phyloP scores from a whole-genome alignment of 2,797 vertebrate genomes.

The Myripristis jacobus region DNA sequence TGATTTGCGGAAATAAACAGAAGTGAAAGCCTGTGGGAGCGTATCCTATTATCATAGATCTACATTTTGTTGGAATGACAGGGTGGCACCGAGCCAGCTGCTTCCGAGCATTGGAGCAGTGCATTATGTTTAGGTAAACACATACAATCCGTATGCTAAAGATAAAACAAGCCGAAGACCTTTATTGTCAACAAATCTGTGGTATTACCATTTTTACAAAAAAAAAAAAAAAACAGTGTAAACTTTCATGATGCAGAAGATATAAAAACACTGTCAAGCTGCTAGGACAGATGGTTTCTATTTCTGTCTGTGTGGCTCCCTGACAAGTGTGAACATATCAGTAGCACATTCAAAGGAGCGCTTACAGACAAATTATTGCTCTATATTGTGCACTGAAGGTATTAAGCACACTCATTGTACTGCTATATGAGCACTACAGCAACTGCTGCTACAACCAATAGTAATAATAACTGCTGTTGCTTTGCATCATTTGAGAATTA shows the following conservation, averaged over 20 bases:
- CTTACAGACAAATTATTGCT: background rate
- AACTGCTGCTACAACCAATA: background rate
- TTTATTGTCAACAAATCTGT: constrained; percentile 45
- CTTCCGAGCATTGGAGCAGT: constrained; percentile 53
- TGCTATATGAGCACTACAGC: no score
- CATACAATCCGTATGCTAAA: constrained; percentile 64
- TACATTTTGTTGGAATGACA: constrained; percentile 72
- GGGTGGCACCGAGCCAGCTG: constrained; percentile 67
- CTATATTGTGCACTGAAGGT: background rate
- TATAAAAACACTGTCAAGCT: constrained; percentile 29
- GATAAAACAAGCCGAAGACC: constrained; percentile 56
- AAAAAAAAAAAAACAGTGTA: background rate
- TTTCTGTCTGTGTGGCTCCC: constrained; percentile 36
- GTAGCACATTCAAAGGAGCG: constrained; percentile 2
- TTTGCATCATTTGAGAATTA: background rate
- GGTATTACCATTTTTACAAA: constrained; percentile 38
- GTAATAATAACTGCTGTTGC: background rate
- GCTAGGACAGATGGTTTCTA: constrained; percentile 50
- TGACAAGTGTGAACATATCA: constrained; percentile 29
- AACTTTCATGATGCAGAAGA: constrained; percentile 24
- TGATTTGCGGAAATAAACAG: constrained; percentile 70
- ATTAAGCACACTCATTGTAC: background rate
- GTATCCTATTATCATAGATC: constrained; percentile 74
- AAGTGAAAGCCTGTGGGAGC: constrained; percentile 61
- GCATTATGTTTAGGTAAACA: constrained; percentile 58